Evolutionary conservation across 2,888 invertebrate genomes (phyloP).

Genomic region (Rhimphoctona megacephalus): DNA sequence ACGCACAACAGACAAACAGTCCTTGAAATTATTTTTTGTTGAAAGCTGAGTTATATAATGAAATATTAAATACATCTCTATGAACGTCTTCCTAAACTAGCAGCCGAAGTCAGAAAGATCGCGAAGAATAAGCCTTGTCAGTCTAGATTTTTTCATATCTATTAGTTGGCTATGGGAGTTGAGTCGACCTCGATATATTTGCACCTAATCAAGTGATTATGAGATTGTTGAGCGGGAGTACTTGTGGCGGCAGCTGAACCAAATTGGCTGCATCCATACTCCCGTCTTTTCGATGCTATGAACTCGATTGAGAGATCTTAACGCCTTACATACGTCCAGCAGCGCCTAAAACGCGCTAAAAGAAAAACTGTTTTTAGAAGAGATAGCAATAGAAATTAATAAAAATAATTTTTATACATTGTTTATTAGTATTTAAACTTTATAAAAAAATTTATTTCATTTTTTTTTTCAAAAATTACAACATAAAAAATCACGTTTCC

Average conservation of each 20-base stretch:
- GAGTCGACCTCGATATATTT: neutral
- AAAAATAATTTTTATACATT: no score
- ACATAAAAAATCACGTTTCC: no score
- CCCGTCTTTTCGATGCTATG: neutral
- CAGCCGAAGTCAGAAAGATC: neutral
- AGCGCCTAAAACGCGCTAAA: no score
- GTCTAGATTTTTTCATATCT: neutral
- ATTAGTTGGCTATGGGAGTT: neutral
- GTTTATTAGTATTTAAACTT: no score
- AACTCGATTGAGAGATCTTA: neutral
- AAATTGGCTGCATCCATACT: slow-evolving; percentile 50
- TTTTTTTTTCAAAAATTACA: no score
- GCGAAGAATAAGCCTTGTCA: neutral
- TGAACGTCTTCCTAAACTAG: neutral
- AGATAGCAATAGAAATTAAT: no score
- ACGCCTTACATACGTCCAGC: no score
- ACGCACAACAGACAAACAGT: neutral
- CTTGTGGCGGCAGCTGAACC: slow-evolving; percentile 56
- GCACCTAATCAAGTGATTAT: slow-evolving; percentile 53
- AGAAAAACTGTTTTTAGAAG: no score
- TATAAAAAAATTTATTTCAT: no score
- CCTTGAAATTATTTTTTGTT: neutral
- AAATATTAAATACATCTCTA: neutral
- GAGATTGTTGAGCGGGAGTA: slow-evolving; percentile 34
- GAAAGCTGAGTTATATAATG: neutral